Conservation (phyloP, 2,888 invertebrate genomes). For the Melanophora roralis region DNA sequence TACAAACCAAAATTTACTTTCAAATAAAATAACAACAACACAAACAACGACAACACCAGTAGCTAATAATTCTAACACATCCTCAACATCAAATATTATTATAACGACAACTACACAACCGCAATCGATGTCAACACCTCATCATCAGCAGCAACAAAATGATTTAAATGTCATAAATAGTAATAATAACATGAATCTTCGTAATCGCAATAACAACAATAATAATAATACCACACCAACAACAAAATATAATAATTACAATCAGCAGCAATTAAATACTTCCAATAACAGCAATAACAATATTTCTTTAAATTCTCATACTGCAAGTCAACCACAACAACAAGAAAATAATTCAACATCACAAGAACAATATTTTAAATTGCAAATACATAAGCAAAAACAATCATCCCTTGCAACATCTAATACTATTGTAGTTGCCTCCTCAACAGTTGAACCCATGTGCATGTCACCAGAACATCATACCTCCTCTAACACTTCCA, state of each 20-base stretch:
- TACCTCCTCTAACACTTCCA: slow-evolving; percentile 60
- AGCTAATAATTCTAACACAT: slow-evolving; percentile 31
- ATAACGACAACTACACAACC: slow-evolving; percentile 57
- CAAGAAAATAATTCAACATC: slow-evolving; percentile 55
- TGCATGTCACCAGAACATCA: slow-evolving; percentile 75
- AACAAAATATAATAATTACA: slow-evolving; percentile 57
- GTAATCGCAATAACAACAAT: slow-evolving; percentile 47
- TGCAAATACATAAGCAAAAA: slow-evolving; percentile 59
- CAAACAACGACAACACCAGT: slow-evolving; percentile 37
- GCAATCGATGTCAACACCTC: slow-evolving; percentile 57
- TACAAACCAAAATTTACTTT: slow-evolving; percentile 64
- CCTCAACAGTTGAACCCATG: slow-evolving; percentile 71
- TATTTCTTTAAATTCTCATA: slow-evolving; percentile 61
- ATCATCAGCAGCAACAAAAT: slow-evolving; percentile 59
- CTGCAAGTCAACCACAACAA: slow-evolving; percentile 64
- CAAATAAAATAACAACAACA: slow-evolving; percentile 63
- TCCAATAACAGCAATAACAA: slow-evolving; percentile 65
- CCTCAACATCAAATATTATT: slow-evolving; percentile 15
- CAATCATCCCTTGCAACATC: slow-evolving; percentile 55
- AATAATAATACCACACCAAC: slow-evolving; percentile 64
- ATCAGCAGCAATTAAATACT: slow-evolving; percentile 64
- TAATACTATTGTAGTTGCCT: slow-evolving; percentile 58
- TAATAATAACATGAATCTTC: slow-evolving; percentile 66
- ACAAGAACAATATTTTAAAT: slow-evolving; percentile 61
- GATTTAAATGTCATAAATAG: slow-evolving; percentile 71